Conservation (phyloP, 2,113 vertebrate genomes). For the Chrysemys picta region DNA sequence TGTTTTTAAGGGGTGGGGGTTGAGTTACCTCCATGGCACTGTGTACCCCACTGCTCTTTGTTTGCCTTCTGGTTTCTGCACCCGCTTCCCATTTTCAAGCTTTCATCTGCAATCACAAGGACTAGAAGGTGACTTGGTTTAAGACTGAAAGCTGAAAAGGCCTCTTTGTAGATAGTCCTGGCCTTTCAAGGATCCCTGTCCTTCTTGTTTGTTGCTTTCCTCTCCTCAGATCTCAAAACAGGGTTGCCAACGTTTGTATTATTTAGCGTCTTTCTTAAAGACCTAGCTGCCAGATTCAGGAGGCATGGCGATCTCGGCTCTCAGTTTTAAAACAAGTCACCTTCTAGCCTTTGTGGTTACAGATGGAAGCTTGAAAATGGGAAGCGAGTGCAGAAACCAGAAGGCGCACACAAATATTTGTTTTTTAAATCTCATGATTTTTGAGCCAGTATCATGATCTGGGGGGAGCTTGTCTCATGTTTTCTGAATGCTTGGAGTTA, state of each 20-base stretch:
- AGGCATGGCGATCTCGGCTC: background rate
- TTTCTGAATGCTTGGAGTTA: background rate
- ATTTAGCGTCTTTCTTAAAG: background rate
- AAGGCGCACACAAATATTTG: background rate
- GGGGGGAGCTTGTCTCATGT: background rate
- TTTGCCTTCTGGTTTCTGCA: too few relatives aligned
- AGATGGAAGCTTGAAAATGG: background rate
- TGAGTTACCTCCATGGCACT: background rate
- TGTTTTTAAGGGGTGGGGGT: too few relatives aligned
- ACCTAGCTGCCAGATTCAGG: background rate
- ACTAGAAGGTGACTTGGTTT: too few relatives aligned
- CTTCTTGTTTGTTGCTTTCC: background rate
- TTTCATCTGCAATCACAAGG: too few relatives aligned
- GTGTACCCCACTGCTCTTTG: too few relatives aligned
- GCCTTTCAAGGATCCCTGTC: background rate
- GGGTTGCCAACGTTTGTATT: background rate
- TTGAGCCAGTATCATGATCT: background rate
- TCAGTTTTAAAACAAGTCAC: background rate
- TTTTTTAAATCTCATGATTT: too few relatives aligned
- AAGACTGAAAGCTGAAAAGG: too few relatives aligned
- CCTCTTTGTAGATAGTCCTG: background rate
- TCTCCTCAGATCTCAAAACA: background rate
- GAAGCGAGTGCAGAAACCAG: background rate
- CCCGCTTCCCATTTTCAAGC: too few relatives aligned
- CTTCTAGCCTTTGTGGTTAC: background rate